Conservation (phyloP, 1,140 invertebrate genomes). For the Trachymyrmex septentrionalis region DNA sequence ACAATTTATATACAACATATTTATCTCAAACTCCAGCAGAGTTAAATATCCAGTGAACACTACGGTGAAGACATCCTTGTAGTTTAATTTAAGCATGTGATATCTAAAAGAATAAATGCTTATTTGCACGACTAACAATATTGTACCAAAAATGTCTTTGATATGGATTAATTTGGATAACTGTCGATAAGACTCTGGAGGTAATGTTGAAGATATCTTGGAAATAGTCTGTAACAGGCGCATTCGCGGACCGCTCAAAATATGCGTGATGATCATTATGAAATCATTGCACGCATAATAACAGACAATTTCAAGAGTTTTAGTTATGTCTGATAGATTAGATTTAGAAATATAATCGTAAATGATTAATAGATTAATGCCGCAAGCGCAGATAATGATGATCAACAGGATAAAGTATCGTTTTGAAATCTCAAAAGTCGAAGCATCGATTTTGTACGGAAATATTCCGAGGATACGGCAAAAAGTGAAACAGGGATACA, state of each 20-base stretch:
- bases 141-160: constrained; percentile 74
- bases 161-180: constrained; percentile 72
- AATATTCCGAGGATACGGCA: constrained; percentile 68
- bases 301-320: constrained; percentile 70
- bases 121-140: not conserved
- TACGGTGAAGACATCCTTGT: rapidly evolving
- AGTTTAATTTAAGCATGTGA: constrained; percentile 14
- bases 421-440: constrained; percentile 51
- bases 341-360: constrained; percentile 67
- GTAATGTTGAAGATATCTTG: constrained; percentile 64
- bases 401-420: constrained; percentile 43
- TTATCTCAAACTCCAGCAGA: constrained; percentile 71
- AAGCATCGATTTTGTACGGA: constrained; percentile 61
- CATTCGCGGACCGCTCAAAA: constrained; percentile 58
- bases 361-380: constrained; percentile 8
- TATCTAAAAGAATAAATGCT: constrained; percentile 60
- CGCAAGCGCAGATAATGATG: constrained; percentile 37
- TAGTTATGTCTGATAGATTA: constrained; percentile 46
- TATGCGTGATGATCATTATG: constrained; percentile 51
- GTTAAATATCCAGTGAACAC: constrained; percentile 61
- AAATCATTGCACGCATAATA: constrained; percentile 60
- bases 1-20: constrained; percentile 80
- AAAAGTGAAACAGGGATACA: constrained; percentile 67
- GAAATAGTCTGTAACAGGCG: constrained; percentile 68
- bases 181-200: constrained; percentile 65